These are phyloP conservation scores for Timandra comae DNA, from an alignment of 2,888 invertebrate species.

Conservation along the genomic window DNA sequence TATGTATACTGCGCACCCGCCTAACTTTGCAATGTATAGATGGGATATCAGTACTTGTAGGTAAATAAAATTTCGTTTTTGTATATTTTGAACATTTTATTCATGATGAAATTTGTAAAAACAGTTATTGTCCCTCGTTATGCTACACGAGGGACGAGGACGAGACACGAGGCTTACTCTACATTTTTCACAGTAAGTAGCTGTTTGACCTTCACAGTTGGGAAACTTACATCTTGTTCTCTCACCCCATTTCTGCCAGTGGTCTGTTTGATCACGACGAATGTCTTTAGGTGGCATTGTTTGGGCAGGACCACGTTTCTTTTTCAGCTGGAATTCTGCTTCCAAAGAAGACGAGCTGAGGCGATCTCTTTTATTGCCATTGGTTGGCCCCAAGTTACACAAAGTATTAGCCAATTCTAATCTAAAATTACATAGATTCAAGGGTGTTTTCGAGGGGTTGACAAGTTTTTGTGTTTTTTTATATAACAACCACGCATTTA, in stretches of 20 bases:
- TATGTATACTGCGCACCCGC: too few relatives aligned
- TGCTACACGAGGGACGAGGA: too few relatives aligned
- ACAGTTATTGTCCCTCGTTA: conserved; percentile 4
- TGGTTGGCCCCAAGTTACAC: not conserved
- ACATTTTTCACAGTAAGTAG: conserved; percentile 7
- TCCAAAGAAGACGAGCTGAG: not conserved
- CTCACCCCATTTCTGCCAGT: conserved; percentile 19
- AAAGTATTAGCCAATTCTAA: not conserved
- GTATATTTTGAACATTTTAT: too few relatives aligned
- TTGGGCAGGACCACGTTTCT: conserved; percentile 41
- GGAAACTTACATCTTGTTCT: conserved; percentile 37
- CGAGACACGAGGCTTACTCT: conserved; percentile 5
- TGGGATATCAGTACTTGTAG: too few relatives aligned
- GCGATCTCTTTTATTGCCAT: not conserved
- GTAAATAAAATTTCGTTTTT: too few relatives aligned
- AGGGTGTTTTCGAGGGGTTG: not conserved
- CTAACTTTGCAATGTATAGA: too few relatives aligned
- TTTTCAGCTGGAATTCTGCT: not conserved
- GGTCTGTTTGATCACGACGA: not conserved
- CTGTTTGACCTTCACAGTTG: conserved; percentile 6
- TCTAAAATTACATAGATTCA: not conserved
- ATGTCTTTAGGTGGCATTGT: not conserved
- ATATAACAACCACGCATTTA: conserved; percentile 5
- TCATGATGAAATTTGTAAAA: not conserved
- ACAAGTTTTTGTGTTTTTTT: not conserved